Base-by-base conservation (phyloP, 2,888 invertebrate species). In the Drosophila kambysellisi region DNA sequence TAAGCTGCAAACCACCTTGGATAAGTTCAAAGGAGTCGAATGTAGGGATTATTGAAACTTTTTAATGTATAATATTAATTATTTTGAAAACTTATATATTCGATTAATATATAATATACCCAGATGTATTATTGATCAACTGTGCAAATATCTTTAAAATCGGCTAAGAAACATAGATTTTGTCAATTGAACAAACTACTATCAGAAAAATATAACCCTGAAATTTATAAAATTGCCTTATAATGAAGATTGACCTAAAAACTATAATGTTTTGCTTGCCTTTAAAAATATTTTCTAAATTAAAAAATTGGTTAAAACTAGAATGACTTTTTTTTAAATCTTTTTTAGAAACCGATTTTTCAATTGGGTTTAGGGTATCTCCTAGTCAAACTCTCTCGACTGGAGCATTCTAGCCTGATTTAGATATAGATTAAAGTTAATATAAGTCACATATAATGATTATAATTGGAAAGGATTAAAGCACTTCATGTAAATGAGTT, bases 401-500 rank as follows among this genome's bases (percentile, higher is more conserved):
- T 43, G 20, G 12, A 12, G 20, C 20, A 20, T 5, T 43, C 6
- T 2, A 12, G 1, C 2, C 20, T 15, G 7, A 15, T 2, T 15
- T 2, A 46, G 7, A 8, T 46, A 7, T 20, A 12, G 20, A 8
- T 20, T 4, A 46, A 25, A 15, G 25, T 15, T 4, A 15, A 46
- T 29, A 46, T 25, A 46, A 15, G 15, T 15, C 46, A 46, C 15
- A 25, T 8, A 2, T 46, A 46, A 46, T 20, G 20, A 15, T 25
- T 46, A 15, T 53, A 37, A 53, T 60, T 37, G 12, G 6, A 41
- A 37, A 43, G 41, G n/a, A 59, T 53, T 39, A 56, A 67, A 68
- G 43, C 29, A 51, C 20, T 51, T 51, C 20, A 57, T 41, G 25
- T 41, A 39, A 68, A 51, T 58, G 41, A 35, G 48, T 37, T 58